Evolutionary conservation across 2,113 vertebrate genomes (phyloP).

Genomic region (Promerops cafer): DNA sequence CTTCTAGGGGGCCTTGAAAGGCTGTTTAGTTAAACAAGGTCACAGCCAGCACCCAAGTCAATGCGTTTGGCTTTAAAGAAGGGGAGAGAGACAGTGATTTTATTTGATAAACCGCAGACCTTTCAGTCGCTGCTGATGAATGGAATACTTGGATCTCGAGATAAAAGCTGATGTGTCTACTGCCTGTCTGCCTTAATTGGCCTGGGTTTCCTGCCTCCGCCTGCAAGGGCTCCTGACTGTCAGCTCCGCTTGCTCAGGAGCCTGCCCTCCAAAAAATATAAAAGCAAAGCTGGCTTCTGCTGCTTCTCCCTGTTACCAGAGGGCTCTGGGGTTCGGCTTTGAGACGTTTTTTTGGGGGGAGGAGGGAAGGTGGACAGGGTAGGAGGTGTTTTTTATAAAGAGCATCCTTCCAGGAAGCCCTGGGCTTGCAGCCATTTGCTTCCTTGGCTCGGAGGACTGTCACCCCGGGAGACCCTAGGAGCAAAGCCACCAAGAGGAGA

Average conservation of each 20-base stretch:
- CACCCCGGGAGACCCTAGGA: not conserved
- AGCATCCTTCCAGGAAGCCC: not conserved
- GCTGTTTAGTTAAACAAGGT: constrained; percentile 45
- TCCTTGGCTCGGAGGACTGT: not conserved
- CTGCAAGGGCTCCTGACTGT: not conserved
- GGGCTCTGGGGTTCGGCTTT: not conserved
- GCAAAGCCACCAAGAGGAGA: not conserved
- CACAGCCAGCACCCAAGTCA: constrained; percentile 2
- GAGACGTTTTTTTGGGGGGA: not conserved
- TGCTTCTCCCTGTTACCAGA: not conserved
- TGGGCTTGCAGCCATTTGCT: not conserved
- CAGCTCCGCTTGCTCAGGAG: not conserved
- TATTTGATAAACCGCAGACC: constrained; percentile 32
- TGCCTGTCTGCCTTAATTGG: constrained; percentile 52
- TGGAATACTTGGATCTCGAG: constrained; percentile 19
- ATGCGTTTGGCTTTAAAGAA: not conserved
- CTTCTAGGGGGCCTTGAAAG: not conserved
- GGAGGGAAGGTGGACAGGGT: not conserved
- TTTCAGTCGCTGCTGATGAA: constrained; percentile 13
- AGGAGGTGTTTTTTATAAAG: not conserved
- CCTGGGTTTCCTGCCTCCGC: not conserved
- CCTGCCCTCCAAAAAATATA: not conserved
- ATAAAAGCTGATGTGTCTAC: constrained; percentile 32
- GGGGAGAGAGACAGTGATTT: constrained; percentile 26
- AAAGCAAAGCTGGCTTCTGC: not conserved